Percentiles rank a stretch among this genome's conserved stretches.
phyloP scores from a whole-genome alignment of 1,140 invertebrate genomes.

The Ericerus pela region DNA sequence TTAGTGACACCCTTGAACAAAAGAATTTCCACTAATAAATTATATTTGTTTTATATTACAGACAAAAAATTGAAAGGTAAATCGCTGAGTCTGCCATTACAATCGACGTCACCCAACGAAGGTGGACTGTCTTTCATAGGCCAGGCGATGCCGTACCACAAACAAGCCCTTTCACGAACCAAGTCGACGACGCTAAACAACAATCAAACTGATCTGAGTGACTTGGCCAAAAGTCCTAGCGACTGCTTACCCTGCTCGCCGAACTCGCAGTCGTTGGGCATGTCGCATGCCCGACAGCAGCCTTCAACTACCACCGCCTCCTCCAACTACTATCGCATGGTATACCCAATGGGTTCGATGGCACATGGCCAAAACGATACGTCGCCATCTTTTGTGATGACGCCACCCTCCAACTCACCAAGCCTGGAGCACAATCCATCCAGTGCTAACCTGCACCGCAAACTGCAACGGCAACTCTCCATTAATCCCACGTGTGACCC shows the following conservation, averaged over 20 bases:
- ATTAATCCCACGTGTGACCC: conserved; percentile 64
- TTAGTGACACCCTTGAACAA: too few species aligned
- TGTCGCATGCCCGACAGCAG: conserved; percentile 24
- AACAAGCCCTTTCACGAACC: conserved; percentile 40
- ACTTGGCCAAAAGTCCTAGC: conserved; percentile 17
- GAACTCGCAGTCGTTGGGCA: too few species aligned
- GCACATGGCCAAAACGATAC: neutral
- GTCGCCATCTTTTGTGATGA: neutral
- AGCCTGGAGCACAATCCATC: neutral
- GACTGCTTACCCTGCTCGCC: conserved; percentile 17
- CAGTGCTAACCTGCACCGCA: conserved; percentile 45
- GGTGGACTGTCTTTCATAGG: conserved; percentile 25
- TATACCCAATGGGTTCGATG: neutral
- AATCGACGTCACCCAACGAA: conserved; percentile 16
- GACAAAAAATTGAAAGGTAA: conserved; percentile 30
- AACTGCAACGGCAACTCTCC: conserved; percentile 63
- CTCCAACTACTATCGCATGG: neutral
- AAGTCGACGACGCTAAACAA: conserved; percentile 34
- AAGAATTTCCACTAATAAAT: neutral
- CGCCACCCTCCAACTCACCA: conserved; percentile 25
- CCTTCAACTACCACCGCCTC: neutral
- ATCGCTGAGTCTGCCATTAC: conserved; percentile 33
- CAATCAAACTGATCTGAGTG: neutral
- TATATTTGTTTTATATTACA: conserved; percentile 16
- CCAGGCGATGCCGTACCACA: conserved; percentile 28